Evolutionary conservation across 2,113 vertebrate genomes (phyloP).

Genomic region (Urocolius indicus): DNA sequence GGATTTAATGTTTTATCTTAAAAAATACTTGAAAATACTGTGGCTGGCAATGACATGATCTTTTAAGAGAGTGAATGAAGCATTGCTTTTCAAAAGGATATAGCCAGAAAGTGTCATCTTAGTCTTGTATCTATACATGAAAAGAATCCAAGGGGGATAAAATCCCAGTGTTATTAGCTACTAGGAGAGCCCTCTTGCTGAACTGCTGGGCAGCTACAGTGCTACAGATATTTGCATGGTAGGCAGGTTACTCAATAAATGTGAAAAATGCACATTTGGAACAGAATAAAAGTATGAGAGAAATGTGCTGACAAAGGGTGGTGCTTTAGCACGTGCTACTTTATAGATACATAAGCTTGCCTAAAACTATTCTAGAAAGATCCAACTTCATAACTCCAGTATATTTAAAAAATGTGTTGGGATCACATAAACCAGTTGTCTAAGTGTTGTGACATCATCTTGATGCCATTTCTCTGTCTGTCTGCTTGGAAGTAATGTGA

Average conservation of each 20-base stretch:
- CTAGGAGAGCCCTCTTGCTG: neutral
- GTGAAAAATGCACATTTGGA: neutral
- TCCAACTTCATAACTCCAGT: neutral
- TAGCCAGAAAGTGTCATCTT: neutral
- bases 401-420: neutral
- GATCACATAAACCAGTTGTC: neutral
- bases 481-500: constrained; percentile 21
- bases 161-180: neutral
- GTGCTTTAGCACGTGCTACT: neutral
- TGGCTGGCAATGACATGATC: neutral
- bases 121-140: neutral
- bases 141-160: neutral
- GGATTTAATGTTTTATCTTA: neutral
- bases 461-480: constrained; percentile 31
- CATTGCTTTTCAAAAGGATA: neutral
- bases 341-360: neutral
- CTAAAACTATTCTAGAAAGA: neutral
- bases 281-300: neutral
- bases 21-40: neutral
- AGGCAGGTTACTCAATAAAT: neutral
- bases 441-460: neutral
- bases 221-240: neutral
- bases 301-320: neutral
- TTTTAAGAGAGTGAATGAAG: neutral
- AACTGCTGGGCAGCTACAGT: neutral